Evolutionary conservation across 2,113 vertebrate genomes (phyloP).

Genomic region (Microtus montanus): DNA sequence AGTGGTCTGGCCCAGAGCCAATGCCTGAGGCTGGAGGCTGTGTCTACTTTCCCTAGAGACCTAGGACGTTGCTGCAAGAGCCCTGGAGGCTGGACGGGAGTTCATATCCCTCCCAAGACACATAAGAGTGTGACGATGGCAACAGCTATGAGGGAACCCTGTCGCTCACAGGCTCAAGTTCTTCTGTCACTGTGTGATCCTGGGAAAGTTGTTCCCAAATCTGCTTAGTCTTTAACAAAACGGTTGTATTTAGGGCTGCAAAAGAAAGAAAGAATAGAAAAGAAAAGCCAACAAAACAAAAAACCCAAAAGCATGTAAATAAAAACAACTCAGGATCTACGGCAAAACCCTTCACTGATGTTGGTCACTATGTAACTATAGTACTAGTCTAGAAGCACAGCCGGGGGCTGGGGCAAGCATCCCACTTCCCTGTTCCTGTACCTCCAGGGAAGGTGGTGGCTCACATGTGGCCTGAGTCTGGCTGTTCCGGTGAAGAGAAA

Average conservation of each 20-base stretch:
- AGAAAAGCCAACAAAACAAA: no score
- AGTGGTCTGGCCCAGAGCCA: neutral
- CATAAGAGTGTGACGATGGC: neutral
- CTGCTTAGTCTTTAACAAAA: neutral
- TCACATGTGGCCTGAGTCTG: rapidly evolving
- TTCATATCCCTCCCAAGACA: neutral
- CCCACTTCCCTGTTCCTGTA: neutral
- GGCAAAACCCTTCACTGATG: neutral
- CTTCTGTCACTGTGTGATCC: neutral
- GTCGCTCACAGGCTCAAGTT: neutral
- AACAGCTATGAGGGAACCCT: neutral
- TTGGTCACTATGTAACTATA: rapidly evolving
- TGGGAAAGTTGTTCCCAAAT: neutral
- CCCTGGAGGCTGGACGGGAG: neutral
- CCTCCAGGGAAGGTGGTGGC: neutral
- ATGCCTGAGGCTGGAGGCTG: neutral
- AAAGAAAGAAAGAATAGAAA: neutral
- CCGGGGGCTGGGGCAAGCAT: neutral
- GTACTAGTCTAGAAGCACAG: neutral
- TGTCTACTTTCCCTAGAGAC: neutral
- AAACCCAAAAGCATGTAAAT: neutral
- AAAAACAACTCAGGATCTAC: neutral
- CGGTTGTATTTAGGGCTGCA: neutral
- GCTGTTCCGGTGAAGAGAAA: rapidly evolving
- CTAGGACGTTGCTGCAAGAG: neutral